A percentile compares a stretch with the other conserved stretches of the same genome.
phyloP scores from a whole-genome alignment of 1,140 invertebrate genomes.

The Amyelois transitella region DNA sequence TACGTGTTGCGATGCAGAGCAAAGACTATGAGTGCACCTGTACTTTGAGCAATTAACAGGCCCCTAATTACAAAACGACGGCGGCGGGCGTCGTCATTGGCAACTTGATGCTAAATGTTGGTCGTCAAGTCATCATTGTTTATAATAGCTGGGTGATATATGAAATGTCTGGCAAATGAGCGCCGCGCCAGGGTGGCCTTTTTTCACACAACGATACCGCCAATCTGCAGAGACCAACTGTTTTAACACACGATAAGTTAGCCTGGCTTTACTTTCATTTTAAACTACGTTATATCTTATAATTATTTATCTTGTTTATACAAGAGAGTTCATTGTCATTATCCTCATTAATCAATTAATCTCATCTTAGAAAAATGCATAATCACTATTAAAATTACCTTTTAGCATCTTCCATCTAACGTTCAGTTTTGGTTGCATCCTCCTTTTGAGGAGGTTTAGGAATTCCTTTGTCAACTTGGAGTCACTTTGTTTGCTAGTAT shows the following conservation, averaged over 20 bases:
- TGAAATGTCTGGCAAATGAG: not conserved
- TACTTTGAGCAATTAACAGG: not conserved
- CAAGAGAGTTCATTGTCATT: too few relatives aligned
- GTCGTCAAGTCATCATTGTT: not conserved
- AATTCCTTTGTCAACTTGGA: too few relatives aligned
- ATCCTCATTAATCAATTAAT: too few relatives aligned
- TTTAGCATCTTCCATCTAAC: too few relatives aligned
- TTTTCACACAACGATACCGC: not conserved
- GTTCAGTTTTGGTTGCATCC: too few relatives aligned
- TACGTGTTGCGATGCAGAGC: too few relatives aligned
- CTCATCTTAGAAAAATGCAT: too few relatives aligned
- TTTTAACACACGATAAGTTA: not conserved
- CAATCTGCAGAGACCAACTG: not conserved
- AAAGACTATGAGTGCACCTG: not conserved
- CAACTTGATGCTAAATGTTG: not conserved
- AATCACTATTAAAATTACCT: too few relatives aligned
- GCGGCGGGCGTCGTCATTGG: not conserved
- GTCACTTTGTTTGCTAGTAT: too few relatives aligned
- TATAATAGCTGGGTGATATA: not conserved
- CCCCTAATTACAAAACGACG: not conserved
- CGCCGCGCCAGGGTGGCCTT: conserved; percentile 3
- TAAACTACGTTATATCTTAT: not conserved
- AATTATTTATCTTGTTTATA: too few relatives aligned
- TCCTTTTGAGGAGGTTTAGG: too few relatives aligned
- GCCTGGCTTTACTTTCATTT: not conserved